Evolutionary conservation across 2,888 invertebrate genomes (phyloP), one percentile per base, ranked within the genome.

Genomic region (Psylliodes chrysocephalus): DNA sequence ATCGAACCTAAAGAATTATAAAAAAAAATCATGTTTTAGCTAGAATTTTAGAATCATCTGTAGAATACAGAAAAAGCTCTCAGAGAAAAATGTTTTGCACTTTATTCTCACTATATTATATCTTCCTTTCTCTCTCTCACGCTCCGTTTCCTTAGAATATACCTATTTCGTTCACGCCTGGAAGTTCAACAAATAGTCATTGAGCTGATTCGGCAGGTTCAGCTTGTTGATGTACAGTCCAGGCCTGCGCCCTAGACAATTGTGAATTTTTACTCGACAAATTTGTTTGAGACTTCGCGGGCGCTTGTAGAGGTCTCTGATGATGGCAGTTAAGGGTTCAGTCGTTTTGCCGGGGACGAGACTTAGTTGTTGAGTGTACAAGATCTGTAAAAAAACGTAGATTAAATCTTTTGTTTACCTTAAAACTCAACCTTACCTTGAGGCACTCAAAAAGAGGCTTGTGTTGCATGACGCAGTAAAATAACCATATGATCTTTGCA

Each of bases 241-340:
- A 55, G 91, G 84, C 74, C 87, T 85, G 47, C 89, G 83, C 65
- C 86, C 84, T 67, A 92, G 79, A 53, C 89, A 86, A 73, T 88
- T 87, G 78, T 91, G 90, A 66, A 92, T 90, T 69, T 86, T 84
- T 53, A 90, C 88, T 15, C 92, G 85, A 42, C 90, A 86, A 64
- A 91, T 87, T 80, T 91, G 91, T 77, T 91, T 90, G n/a, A 92
- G 83, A 66, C 86, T 87, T 42, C 91, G 84, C 7, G 92, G 91
- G 66, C 86, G 84, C 33, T 88, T 87, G 73, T 88, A 87, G 70
- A 91, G 81, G 54, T 87, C 85, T 70, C 88, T 86, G 69, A 91
- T 86, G 28, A 90, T 82, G 64, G 85, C 83, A 65, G 88, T 87
- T 42, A 90, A 83, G 71, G 87, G 87, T 79, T 88, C 87, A 14